Conservation (phyloP, 2,888 invertebrate genomes). For the Drosophila dives region DNA sequence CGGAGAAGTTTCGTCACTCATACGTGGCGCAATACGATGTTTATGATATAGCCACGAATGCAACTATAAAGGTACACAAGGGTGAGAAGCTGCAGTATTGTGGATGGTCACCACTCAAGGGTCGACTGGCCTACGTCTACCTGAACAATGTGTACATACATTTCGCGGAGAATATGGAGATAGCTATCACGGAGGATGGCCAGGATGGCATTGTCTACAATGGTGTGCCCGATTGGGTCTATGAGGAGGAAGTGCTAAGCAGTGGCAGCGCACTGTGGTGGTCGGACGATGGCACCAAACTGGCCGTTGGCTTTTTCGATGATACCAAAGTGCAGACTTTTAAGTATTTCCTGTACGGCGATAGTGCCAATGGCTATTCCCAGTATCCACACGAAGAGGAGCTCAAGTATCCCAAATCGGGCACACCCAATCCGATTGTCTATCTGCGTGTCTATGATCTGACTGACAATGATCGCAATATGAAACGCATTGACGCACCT, state of each 20-base stretch:
- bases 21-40: conserved; percentile 87
- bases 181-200: conserved; percentile 88
- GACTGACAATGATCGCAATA: conserved; percentile 78
- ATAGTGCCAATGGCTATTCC: conserved; percentile 86
- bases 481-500: conserved; percentile 85
- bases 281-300: conserved; percentile 88
- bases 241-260: conserved; percentile 94
- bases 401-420: conserved; percentile 92
- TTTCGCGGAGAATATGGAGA: conserved; percentile 78
- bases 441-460: conserved; percentile 88
- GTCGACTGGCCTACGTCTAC: conserved; percentile 87
- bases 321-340: conserved; percentile 89
- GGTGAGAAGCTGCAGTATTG: conserved; percentile 88
- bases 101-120: conserved; percentile 86
- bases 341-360: conserved; percentile 89
- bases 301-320: conserved; percentile 91
- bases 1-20: conserved; percentile 88
- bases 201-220: conserved; percentile 89
- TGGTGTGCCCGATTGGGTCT: conserved; percentile 96
- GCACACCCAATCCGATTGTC: conserved; percentile 90
- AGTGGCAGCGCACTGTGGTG: conserved; percentile 92
- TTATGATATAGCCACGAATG: conserved; percentile 85
- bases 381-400: conserved; percentile 89
- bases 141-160: conserved; percentile 88
- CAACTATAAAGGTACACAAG: conserved; percentile 85